phyloP scores from a whole-genome alignment of 2,797 vertebrate species.

The Carduelis carduelis region DNA sequence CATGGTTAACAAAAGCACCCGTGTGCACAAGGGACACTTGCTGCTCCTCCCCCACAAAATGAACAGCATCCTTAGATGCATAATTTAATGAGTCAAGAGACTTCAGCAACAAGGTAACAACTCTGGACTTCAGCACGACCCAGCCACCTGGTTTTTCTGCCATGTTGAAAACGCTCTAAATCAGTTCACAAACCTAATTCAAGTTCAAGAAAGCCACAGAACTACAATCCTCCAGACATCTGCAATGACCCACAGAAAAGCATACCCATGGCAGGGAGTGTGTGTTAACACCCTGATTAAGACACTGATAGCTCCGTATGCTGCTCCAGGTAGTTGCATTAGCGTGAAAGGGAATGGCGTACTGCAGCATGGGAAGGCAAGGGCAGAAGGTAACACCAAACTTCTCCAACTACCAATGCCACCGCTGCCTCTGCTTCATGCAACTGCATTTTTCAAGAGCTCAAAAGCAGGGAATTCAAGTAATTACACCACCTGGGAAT shows the following conservation, averaged over 20 bases:
- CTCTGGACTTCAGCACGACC: not conserved
- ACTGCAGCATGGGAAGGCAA: not conserved
- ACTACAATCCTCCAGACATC: not conserved
- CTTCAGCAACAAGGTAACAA: not conserved
- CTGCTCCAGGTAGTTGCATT: rapidly evolving
- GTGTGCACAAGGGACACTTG: rapidly evolving
- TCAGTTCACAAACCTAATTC: not conserved
- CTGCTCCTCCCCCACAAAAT: not conserved
- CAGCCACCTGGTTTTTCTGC: not conserved
- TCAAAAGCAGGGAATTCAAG: not conserved
- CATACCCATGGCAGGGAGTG: rapidly evolving
- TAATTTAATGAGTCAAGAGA: not conserved
- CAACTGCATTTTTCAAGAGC: not conserved
- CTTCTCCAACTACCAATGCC: not conserved
- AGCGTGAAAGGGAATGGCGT: rapidly evolving
- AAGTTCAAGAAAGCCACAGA: not conserved
- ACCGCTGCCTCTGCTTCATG: not conserved
- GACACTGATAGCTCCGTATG: rapidly evolving
- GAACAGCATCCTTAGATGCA: not conserved
- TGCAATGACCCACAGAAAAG: not conserved
- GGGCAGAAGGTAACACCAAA: not conserved
- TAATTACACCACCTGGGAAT: rapidly evolving
- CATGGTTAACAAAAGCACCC: not conserved
- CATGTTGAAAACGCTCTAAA: rapidly evolving
- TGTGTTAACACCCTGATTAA: rapidly evolving